Evolutionary conservation across 1,140 invertebrate genomes (phyloP).

Genomic region (Euura saliciscinereae): DNA sequence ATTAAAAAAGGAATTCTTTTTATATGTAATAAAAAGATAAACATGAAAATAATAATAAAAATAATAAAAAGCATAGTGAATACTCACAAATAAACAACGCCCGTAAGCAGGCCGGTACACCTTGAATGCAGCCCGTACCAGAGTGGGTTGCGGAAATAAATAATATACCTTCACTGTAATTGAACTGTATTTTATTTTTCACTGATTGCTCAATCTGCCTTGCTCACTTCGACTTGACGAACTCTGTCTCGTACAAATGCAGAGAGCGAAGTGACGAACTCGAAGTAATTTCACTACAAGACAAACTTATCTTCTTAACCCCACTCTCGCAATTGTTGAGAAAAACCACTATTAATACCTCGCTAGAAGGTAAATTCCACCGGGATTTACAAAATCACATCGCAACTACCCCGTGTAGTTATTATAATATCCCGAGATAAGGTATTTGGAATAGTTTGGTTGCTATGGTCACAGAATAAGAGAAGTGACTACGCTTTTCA

Average conservation of each 20-base stretch:
- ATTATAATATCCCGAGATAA: neutral
- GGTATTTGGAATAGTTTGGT: slow-evolving; percentile 4
- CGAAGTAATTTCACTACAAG: slow-evolving; percentile 3
- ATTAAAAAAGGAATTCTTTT: no score
- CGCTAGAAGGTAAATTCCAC: slow-evolving; percentile 8
- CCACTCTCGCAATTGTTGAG: no score
- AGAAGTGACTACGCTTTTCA: neutral
- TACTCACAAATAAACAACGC: no score
- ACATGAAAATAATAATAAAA: no score
- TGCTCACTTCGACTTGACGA: slow-evolving; percentile 2
- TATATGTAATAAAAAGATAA: no score
- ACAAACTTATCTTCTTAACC: neutral
- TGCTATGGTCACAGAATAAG: neutral
- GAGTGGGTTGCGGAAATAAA: neutral
- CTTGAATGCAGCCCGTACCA: neutral
- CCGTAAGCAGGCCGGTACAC: neutral
- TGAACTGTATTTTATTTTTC: slow-evolving; percentile 3
- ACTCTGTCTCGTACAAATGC: neutral
- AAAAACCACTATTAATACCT: no score
- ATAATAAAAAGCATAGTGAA: no score
- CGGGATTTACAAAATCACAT: slow-evolving; percentile 8
- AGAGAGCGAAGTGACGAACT: neutral
- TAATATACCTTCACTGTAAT: neutral
- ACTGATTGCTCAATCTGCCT: neutral
- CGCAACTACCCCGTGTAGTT: neutral